Percentiles rank a stretch among this genome's conserved stretches.
Evolutionary conservation across 1,140 invertebrate genomes (phyloP).

Genomic region (Dysdera silvatica): DNA sequence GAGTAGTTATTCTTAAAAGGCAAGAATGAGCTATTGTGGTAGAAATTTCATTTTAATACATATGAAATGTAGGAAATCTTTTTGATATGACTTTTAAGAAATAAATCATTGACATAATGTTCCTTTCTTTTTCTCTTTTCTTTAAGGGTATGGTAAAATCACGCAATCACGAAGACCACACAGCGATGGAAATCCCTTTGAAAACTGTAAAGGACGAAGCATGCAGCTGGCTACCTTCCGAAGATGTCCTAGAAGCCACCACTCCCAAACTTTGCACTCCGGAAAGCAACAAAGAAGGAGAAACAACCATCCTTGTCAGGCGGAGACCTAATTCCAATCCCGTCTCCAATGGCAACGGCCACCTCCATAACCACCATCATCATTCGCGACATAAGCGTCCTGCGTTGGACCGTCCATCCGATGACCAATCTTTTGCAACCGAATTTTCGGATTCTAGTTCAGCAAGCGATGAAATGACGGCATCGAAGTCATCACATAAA

Average conservation of each 20-base stretch:
- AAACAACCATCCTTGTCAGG: slow-evolving; percentile 1
- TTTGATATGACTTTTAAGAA: too few species aligned
- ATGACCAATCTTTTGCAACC: slow-evolving; percentile 12
- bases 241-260: slow-evolving; percentile 6
- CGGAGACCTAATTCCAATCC: too few species aligned
- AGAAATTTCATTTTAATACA: too few species aligned
- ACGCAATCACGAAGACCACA: slow-evolving; percentile 11
- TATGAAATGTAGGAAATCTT: too few species aligned
- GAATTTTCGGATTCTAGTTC: slow-evolving; percentile 23
- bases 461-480: slow-evolving; percentile 11
- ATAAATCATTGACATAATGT: too few species aligned
- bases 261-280: slow-evolving; percentile 8
- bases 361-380: too few species aligned
- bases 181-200: slow-evolving; percentile 11
- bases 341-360: too few species aligned
- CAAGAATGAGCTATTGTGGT: too few species aligned
- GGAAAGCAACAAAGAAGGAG: neutral
- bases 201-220: neutral
- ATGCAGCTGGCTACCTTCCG: slow-evolving; percentile 15
- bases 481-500: too few species aligned
- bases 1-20: too few species aligned
- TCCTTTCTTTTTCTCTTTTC: neutral
- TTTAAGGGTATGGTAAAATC: slow-evolving; percentile 31
- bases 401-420: neutral
- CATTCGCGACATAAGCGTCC: too few species aligned